Evolutionary conservation across 2,888 invertebrate species (phyloP).

Genomic region (Patella ulyssiponensis): DNA sequence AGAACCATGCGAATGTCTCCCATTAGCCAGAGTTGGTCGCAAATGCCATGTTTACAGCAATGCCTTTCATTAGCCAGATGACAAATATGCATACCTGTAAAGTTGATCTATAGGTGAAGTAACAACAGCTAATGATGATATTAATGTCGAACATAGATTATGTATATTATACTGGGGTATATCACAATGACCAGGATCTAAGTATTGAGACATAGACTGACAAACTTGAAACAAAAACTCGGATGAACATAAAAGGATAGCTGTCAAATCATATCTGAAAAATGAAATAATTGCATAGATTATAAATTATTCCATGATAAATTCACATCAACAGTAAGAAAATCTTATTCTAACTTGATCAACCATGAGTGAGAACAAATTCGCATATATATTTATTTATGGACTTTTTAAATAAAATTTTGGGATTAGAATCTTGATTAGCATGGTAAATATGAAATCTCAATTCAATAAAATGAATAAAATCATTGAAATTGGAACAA

Average conservation of each 20-base stretch:
- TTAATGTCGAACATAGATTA: conserved; percentile 63
- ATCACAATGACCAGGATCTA: conserved; percentile 61
- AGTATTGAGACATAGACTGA: conserved; percentile 53
- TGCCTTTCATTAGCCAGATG: not conserved
- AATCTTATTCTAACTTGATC: not conserved
- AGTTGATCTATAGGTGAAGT: conserved; percentile 61
- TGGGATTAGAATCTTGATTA: too few species aligned
- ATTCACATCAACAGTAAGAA: not conserved
- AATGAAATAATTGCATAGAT: not conserved
- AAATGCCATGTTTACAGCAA: too few species aligned
- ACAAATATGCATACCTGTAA: conserved; percentile 57
- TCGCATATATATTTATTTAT: too few species aligned
- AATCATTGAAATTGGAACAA: too few species aligned
- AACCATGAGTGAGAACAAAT: not conserved
- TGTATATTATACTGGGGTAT: conserved; percentile 64
- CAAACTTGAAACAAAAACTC: conserved; percentile 59
- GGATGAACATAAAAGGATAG: conserved; percentile 57
- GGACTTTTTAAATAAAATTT: too few species aligned
- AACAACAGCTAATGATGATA: conserved; percentile 62
- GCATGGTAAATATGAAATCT: too few species aligned
- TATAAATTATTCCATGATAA: not conserved
- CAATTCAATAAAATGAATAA: too few species aligned
- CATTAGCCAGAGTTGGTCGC: too few species aligned
- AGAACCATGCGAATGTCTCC: too few species aligned
- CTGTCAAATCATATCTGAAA: conserved; percentile 62